Evolutionary conservation across 2,888 invertebrate genomes (phyloP).

Genomic region (Chalcis sispes): DNA sequence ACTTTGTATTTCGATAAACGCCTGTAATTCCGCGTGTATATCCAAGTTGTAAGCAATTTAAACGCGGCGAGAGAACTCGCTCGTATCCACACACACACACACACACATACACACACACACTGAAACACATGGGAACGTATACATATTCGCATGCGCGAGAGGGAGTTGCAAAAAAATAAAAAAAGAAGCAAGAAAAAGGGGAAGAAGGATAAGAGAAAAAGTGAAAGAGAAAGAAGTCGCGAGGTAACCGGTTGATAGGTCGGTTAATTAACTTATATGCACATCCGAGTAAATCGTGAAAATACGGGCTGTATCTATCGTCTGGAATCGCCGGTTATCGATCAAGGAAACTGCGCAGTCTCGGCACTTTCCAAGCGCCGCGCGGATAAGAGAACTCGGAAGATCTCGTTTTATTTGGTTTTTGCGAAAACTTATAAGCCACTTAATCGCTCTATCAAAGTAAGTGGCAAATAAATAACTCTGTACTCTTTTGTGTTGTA

Average conservation of each 20-base stretch:
- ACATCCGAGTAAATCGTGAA: constrained; percentile 52
- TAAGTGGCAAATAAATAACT: constrained; percentile 28
- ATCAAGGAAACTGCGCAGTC: constrained; percentile 45
- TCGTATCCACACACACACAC: too few relatives aligned
- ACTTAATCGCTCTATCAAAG: constrained; percentile 30
- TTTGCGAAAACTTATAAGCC: constrained; percentile 4
- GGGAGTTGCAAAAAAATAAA: too few relatives aligned
- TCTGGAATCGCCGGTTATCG: constrained; percentile 53
- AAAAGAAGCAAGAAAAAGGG: background rate
- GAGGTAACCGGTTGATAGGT: constrained; percentile 48
- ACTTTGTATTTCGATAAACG: constrained; percentile 39
- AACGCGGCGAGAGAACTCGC: constrained; percentile 16
- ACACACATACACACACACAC: too few relatives aligned
- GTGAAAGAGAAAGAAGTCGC: constrained; percentile 4
- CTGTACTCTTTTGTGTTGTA: background rate
- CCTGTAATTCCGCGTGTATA: constrained; percentile 33
- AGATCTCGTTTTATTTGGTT: constrained; percentile 7
- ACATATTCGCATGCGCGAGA: too few relatives aligned
- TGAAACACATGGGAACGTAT: too few relatives aligned
- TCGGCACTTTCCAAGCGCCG: background rate
- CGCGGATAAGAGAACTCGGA: background rate
- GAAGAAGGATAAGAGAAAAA: background rate
- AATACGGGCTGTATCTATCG: constrained; percentile 53
- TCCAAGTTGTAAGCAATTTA: constrained; percentile 7
- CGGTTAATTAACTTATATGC: constrained; percentile 56